Evolutionary conservation across 1,140 invertebrate genomes (phyloP), one percentile per base, ranked within the genome.

Genomic region (Meloidogyne exigua): DNA sequence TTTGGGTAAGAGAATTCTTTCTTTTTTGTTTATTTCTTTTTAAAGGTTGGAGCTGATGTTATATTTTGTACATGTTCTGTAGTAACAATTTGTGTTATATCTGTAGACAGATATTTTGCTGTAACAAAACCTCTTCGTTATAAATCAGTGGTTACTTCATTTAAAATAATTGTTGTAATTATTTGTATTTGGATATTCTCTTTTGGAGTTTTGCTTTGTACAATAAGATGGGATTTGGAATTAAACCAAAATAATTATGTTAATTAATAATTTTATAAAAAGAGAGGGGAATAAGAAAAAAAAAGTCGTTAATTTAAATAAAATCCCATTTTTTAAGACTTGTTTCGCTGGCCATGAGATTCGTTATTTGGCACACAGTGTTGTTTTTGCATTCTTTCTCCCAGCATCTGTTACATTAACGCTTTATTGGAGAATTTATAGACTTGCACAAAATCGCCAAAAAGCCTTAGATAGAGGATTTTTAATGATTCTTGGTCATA

Each of bases 111-210:
- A 21, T 90, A 90, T 81, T 87, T 89, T 70, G 89, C 89, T 18
- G 90, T 90, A 63, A 90, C 89, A 1, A 80, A 88, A 32, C 90
- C 90, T 25, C 88, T 90, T 39, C 83, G 88, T 68, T 90, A 90
- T 79, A 87, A 87, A 77, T 87, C 88, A 49, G 86, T 89, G 72
- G 89, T 89, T 0, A 87, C 85, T 9, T 87, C 87, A 68, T 70
- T 72, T 7, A 87, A 87, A 79, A 86, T 87, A 15, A 81, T 87
- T 26, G 28, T 68, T 18, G 81, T 85, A 18, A 87, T 87, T 76
- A 70, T 87, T 15, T 78, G 77, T 68, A 94, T 97, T 76, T 97
- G 95, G 95, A 89, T 95, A 65, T 89, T 96, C 76, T 94, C 94
- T 42, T 82, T 80, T 11, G 49, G 75, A 13, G 87, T 87, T 62